These are phyloP conservation scores for Antedon mediterranea DNA, from an alignment of 53 echinoderm and acorn worm genomes.

Conservation along the genomic window DNA sequence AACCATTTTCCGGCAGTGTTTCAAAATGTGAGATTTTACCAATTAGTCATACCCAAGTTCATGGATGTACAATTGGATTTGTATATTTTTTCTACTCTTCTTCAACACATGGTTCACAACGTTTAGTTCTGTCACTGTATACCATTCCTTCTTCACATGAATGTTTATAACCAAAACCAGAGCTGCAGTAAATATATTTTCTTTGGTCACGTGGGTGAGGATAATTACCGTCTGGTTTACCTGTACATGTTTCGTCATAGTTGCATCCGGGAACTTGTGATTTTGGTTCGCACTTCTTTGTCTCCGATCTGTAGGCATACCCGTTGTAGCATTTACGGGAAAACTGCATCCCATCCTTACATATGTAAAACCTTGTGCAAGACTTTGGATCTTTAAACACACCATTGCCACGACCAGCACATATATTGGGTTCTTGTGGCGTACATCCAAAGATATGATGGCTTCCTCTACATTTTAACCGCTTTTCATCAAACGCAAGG, in stretches of 20 bases:
- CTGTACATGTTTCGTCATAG: background rate
- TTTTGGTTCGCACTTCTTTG: background rate
- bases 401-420: background rate
- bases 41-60: too few species aligned
- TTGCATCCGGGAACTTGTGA: background rate
- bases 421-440: background rate
- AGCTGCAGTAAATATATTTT: background rate
- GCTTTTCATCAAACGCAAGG: background rate
- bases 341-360: background rate
- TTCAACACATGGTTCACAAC: background rate
- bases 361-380: background rate
- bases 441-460: background rate
- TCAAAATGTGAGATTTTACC: too few species aligned
- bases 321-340: background rate
- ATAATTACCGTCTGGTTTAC: background rate
- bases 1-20: too few species aligned
- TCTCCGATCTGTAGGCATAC: background rate
- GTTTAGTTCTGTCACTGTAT: background rate
- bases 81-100: too few species aligned
- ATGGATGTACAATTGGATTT: too few species aligned
- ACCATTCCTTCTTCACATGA: background rate
- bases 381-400: background rate
- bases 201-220: background rate
- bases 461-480: background rate
- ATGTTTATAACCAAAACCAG: background rate